Base-by-base conservation (phyloP, 2,113 vertebrate species). In the Gallinago paraguaiae region DNA sequence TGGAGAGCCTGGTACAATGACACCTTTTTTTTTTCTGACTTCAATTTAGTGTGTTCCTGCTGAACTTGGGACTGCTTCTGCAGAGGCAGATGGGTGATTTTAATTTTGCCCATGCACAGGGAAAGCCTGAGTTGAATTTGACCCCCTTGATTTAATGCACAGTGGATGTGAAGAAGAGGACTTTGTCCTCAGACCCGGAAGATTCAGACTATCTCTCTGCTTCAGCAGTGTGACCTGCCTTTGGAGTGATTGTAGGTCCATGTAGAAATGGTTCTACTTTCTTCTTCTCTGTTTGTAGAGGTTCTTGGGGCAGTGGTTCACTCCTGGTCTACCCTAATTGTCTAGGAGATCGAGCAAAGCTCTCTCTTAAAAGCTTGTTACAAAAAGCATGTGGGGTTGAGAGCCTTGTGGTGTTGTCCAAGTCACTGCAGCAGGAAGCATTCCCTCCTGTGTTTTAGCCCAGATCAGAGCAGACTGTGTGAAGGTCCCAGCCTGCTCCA, bases 371-470 rank as follows among this genome's bases (percentile, higher is more conserved):
- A 60, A 57, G 10, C 5, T 20, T 1, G 0, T 53, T 27, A 9
- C 17, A 35, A 41, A 35, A 57, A 28, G 5, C 14, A 3, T 2
- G 23, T 60, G 41, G 45, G 13, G 30, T 57, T 0, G 0, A 10
- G 46, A 79, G 25, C 48, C n/a, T 43, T 31, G 1, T 23, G 2
- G 33, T 18, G 37, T 48, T 60, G 22, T 50, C 11, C 0, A 0
- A n/a, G 54, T 33, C 22, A 19, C 39, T 56, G 46, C 25, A 71
- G 23, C 39, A 70, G 48, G 24, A 63, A 41, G 9, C 4, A 4
- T 19, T 43, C 4, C 28, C 22, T 77, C 6, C 33, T 78, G 11
- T 79, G 78, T 48, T 27, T 57, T 28, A 64, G 43, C 20, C 33
- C 25, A 11, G 13, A 15, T 35, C 0, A 1, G 31, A 31, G 11